Evolutionary conservation across 2,888 invertebrate genomes (phyloP).

Genomic region (Temnothorax ravouxi): DNA sequence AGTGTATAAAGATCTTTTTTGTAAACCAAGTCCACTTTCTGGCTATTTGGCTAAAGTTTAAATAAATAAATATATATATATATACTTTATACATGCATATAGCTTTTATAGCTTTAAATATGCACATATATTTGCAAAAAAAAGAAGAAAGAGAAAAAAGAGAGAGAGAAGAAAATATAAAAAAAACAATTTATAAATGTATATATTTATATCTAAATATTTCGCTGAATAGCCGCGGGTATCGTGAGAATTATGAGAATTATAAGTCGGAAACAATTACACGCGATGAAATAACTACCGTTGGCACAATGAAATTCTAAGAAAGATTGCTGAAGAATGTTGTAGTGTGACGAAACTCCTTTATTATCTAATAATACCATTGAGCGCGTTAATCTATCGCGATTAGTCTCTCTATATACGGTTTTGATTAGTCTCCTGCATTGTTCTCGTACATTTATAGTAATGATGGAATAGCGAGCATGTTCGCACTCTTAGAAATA

Average conservation of each 20-base stretch:
- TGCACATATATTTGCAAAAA: neutral
- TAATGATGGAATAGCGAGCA: constrained; percentile 2
- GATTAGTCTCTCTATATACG: neutral
- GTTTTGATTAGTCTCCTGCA: neutral
- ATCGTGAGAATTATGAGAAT: constrained; percentile 31
- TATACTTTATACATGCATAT: neutral
- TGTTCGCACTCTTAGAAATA: neutral
- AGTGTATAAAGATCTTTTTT: too few species aligned
- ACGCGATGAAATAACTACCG: constrained; percentile 42
- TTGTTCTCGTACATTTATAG: constrained; percentile 11
- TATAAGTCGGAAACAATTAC: neutral
- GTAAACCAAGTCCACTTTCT: too few species aligned
- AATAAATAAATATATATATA: too few species aligned
- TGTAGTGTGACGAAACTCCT: neutral
- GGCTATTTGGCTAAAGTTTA: too few species aligned
- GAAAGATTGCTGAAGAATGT: constrained; percentile 39
- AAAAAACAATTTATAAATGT: neutral
- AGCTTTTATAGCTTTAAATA: neutral
- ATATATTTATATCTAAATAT: neutral
- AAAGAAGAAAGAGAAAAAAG: neutral
- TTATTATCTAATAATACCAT: constrained; percentile 42
- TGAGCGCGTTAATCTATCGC: neutral
- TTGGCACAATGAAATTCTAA: constrained; percentile 46
- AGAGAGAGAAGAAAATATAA: neutral
- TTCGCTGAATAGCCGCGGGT: neutral